These are phyloP conservation scores for Petaurus breviceps DNA, from an alignment of 2,113 vertebrate species.

Conservation along the genomic window DNA sequence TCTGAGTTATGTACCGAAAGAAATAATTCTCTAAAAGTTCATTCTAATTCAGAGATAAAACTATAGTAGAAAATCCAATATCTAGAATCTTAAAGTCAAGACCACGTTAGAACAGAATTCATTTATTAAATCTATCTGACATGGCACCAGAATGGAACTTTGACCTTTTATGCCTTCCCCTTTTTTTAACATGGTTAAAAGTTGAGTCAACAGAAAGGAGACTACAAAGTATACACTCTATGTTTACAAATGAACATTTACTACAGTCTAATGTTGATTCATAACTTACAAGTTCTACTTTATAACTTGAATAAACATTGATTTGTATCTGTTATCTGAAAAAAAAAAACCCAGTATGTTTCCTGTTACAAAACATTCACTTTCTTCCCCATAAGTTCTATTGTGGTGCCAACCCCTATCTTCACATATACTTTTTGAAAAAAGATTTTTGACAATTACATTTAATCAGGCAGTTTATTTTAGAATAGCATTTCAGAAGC, in stretches of 20 bases:
- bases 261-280: not conserved
- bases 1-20: not conserved
- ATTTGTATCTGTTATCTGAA: not conserved
- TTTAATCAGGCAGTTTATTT: not conserved
- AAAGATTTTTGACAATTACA: not conserved
- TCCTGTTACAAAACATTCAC: not conserved
- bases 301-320: not conserved
- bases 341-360: not conserved
- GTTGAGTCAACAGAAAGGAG: not conserved
- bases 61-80: not conserved
- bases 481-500: not conserved
- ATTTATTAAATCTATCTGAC: not conserved
- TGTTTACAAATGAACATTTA: not conserved
- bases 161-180: not conserved
- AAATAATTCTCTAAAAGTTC: not conserved
- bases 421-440: not conserved
- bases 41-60: not conserved
- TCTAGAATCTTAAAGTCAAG: not conserved
- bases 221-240: not conserved
- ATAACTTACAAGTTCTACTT: not conserved
- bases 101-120: not conserved
- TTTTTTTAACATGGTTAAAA: not conserved
- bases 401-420: not conserved
- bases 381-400: not conserved
- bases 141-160: not conserved